These are phyloP conservation scores for Petrocephalus zakoni DNA, from an alignment of 2,113 vertebrate species.

Conservation along the genomic window DNA sequence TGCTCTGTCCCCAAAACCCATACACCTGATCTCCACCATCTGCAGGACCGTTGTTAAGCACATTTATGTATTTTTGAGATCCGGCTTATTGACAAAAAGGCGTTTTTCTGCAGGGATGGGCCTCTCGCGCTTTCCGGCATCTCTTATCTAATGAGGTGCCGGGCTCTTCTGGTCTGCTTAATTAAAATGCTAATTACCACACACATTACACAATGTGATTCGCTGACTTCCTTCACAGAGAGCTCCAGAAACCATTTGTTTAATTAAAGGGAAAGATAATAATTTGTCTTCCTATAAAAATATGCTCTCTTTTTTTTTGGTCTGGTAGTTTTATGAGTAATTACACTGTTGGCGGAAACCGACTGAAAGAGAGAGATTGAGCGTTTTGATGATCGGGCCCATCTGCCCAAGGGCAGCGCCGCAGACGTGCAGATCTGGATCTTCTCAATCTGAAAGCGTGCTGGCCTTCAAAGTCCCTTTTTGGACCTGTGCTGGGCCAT, in stretches of 20 bases:
- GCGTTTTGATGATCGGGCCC: not conserved
- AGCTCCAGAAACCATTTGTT: not conserved
- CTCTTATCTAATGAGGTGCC: not conserved
- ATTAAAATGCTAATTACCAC: constrained; percentile 19
- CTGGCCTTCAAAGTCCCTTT: not conserved
- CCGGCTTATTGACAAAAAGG: not conserved
- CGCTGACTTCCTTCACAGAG: not conserved
- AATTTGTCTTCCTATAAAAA: constrained; percentile 12
- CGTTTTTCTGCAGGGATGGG: not conserved
- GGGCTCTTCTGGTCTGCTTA: constrained; percentile 6
- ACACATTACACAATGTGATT: constrained; percentile 14
- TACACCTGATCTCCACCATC: not conserved
- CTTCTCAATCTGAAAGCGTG: not conserved
- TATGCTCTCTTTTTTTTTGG: not conserved
- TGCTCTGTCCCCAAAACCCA: not conserved
- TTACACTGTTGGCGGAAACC: not conserved
- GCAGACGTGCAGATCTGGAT: not conserved
- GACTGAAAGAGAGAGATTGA: not conserved
- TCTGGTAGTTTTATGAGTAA: not conserved
- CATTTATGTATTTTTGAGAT: not conserved
- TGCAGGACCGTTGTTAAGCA: not conserved
- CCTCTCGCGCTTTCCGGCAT: not conserved
- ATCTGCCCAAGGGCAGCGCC: not conserved
- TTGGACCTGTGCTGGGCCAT: not conserved
- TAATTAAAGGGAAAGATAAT: constrained; percentile 21